phyloP scores from a whole-genome alignment of 2,113 vertebrate species.

The Myocastor coypus region DNA sequence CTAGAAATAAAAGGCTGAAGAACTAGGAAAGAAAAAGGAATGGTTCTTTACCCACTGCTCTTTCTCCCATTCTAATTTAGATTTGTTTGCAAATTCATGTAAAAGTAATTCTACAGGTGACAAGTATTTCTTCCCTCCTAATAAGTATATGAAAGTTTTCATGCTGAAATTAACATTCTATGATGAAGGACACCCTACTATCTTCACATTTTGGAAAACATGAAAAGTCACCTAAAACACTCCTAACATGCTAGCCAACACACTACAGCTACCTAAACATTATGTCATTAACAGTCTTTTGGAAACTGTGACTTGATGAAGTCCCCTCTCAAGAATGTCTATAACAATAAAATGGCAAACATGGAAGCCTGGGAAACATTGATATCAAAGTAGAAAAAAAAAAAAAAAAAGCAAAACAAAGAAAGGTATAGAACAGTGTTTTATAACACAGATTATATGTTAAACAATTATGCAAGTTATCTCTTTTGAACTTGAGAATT shows the following conservation, averaged over 20 bases:
- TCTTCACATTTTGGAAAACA: slow-evolving; percentile 18
- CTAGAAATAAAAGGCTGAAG: slow-evolving; percentile 39
- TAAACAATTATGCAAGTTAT: not conserved
- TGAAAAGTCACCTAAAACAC: not conserved
- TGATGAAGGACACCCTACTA: not conserved
- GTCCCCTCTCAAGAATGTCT: not conserved
- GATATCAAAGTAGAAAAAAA: slow-evolving; percentile 22
- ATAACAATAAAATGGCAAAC: not conserved
- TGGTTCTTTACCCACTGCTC: slow-evolving; percentile 17
- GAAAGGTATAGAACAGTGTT: not conserved
- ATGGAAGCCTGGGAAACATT: not conserved
- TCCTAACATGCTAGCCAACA: slow-evolving; percentile 32
- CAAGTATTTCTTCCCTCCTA: slow-evolving; percentile 51
- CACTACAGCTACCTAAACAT: not conserved
- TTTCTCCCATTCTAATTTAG: slow-evolving; percentile 18
- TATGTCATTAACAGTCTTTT: not conserved
- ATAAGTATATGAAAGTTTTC: not conserved
- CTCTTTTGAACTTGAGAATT: not conserved
- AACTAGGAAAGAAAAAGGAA: not conserved
- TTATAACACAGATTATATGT: slow-evolving; percentile 32
- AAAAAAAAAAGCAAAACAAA: slow-evolving; percentile 30
- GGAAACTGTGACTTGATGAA: not conserved
- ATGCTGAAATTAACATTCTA: slow-evolving; percentile 45
- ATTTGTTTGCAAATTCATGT: not conserved
- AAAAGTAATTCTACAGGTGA: slow-evolving; percentile 42